These are phyloP conservation scores for Maconellicoccus hirsutus DNA, from an alignment of 1,140 invertebrate genomes.

Conservation along the genomic window DNA sequence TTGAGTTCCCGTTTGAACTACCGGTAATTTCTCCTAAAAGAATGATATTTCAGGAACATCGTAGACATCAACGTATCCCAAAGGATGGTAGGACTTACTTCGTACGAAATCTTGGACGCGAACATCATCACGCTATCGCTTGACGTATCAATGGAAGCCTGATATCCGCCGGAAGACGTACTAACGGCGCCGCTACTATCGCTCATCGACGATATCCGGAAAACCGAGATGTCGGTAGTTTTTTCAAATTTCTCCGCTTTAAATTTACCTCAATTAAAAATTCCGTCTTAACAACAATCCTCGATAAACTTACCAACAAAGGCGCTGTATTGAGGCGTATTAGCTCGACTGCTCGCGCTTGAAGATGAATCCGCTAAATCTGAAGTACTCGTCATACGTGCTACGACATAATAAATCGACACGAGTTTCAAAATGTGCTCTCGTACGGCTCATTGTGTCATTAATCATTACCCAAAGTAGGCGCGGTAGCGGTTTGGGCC, in stretches of 20 bases:
- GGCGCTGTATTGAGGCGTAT: not conserved
- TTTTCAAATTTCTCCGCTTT: not conserved
- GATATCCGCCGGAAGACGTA: not conserved
- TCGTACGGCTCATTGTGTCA: too few relatives aligned
- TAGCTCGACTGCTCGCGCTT: not conserved
- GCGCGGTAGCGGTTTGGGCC: not conserved
- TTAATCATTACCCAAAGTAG: not conserved
- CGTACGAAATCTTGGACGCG: not conserved
- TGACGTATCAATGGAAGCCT: conserved; percentile 9
- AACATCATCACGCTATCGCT: not conserved
- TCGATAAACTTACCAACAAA: not conserved
- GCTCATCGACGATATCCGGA: conserved; percentile 1
- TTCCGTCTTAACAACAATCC: not conserved
- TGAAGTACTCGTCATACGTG: not conserved
- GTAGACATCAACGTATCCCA: not conserved
- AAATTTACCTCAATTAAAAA: too few relatives aligned
- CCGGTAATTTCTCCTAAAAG: not conserved
- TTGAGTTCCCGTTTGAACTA: not conserved
- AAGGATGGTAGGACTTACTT: not conserved
- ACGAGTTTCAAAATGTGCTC: not conserved
- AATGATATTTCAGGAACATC: not conserved
- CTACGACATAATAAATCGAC: not conserved
- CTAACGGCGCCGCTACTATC: conserved; percentile 6
- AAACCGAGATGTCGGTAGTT: not conserved
- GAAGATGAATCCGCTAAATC: not conserved